Base-by-base conservation (phyloP, 1,140 invertebrate genomes). In the Agraylea sexmaculata region DNA sequence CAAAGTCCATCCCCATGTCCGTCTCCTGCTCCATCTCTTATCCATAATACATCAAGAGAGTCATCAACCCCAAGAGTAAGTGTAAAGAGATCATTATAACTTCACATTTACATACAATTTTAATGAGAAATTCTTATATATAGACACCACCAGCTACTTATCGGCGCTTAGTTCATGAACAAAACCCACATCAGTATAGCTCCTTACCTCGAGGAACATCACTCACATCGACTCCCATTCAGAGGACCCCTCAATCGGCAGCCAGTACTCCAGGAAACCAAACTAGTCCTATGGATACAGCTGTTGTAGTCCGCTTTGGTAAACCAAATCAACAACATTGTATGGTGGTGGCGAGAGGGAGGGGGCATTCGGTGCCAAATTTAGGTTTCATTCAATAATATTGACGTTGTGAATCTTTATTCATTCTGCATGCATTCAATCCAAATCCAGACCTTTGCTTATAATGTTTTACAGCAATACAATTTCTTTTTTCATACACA, bases 341-440 rank as follows among this genome's bases (percentile, higher is more conserved):
- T 60, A 78, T 67, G 72, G 73, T 66, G 69, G 65, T 66, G 66
- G 68, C 66, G 64, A 69, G 66, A 51, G 63, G 60, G 34, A 75
- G 84, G 66, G 87, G 87, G 64, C 80, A 78, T 52, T 91, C 87
- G 54, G 85, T 88, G 51, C 89, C 88, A 46, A 86, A 88, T 70
- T 66, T 92, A 89, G 87, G 87, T 91, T 69, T 60, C 51, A 40
- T 43, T n/a, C n/a, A n/a, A n/a, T n/a, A n/a, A n/a, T n/a, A n/a
- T n/a, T n/a, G n/a, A n/a, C n/a, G n/a, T n/a, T n/a, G n/a, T n/a
- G n/a, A n/a, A n/a, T n/a, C n/a, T n/a, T n/a, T n/a, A n/a, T n/a
- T n/a, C n/a, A n/a, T n/a, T n/a, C n/a, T n/a, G n/a, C n/a, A n/a
- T n/a, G n/a, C n/a, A n/a, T n/a, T n/a, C n/a, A n/a, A n/a, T n/a